phyloP scores from a whole-genome alignment of 1,140 invertebrate species.

The Antheraea mylitta region DNA sequence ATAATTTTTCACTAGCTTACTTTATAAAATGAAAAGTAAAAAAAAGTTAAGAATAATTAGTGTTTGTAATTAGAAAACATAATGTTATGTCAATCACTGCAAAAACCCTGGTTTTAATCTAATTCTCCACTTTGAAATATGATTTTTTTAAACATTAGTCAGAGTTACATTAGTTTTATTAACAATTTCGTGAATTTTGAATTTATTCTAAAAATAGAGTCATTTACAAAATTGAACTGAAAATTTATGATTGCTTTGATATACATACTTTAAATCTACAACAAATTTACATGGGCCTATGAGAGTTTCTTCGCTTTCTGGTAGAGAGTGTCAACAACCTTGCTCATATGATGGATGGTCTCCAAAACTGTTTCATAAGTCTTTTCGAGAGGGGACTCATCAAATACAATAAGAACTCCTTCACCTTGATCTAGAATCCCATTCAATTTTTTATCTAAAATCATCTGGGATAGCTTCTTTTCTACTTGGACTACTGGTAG shows the following conservation, averaged over 20 bases:
- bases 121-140: conserved; percentile 31
- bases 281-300: conserved; percentile 81
- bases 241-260: conserved; percentile 68
- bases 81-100: conserved; percentile 9
- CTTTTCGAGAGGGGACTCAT: conserved; percentile 96
- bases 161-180: conserved; percentile 19
- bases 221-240: conserved; percentile 65
- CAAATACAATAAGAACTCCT: conserved; percentile 97
- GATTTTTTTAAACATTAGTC: conserved; percentile 28
- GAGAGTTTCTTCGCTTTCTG: conserved; percentile 99
- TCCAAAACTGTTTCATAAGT: conserved; percentile 98
- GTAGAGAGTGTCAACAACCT: conserved; percentile 98
- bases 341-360: conserved; percentile 99
- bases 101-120: neutral
- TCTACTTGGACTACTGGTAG: conserved; percentile 95
- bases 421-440: conserved; percentile 99
- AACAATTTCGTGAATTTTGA: conserved; percentile 39
- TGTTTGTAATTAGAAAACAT: conserved; percentile 43
- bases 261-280: conserved; percentile 70
- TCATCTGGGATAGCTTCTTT: conserved; percentile 99
- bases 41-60: conserved; percentile 51
- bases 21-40: conserved; percentile 62
- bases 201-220: conserved; percentile 58
- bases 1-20: conserved; percentile 75
- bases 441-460: conserved; percentile 98